These are phyloP conservation scores for Varanus salvator DNA, from an alignment of 2,113 vertebrate species.

Conservation along the genomic window DNA sequence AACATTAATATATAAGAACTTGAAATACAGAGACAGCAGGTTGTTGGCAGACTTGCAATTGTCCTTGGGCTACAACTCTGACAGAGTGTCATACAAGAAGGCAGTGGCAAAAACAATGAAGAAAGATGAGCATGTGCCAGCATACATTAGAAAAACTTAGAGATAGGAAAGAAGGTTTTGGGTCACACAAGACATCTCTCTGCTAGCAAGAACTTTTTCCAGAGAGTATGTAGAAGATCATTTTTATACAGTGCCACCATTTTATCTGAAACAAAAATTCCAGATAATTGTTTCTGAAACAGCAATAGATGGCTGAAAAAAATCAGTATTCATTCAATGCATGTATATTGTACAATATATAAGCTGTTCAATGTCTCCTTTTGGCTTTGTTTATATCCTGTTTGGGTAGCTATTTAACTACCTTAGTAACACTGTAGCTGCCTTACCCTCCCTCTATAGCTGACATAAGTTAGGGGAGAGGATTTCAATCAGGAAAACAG, in stretches of 20 bases:
- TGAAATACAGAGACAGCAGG: neutral
- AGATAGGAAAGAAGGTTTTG: rapidly evolving
- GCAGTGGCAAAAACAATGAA: neutral
- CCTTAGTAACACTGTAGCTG: neutral
- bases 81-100: neutral
- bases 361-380: neutral
- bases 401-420: neutral
- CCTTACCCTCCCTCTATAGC: neutral
- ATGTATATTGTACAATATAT: neutral
- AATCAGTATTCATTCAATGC: neutral
- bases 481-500: neutral
- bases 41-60: neutral
- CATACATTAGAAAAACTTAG: neutral
- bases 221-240: neutral
- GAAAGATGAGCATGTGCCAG: neutral
- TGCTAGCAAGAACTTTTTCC: neutral
- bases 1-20: constrained; percentile 6
- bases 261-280: neutral
- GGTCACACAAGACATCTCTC: rapidly evolving
- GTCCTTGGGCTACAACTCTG: neutral
- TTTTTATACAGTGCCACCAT: neutral
- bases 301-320: neutral
- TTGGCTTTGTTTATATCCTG: neutral
- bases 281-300: too few species aligned
- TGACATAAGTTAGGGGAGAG: neutral